A percentile compares a stretch with the other conserved stretches of the same genome.
phyloP scores from a whole-genome alignment of 2,797 vertebrate species.

The Microchirus variegatus region DNA sequence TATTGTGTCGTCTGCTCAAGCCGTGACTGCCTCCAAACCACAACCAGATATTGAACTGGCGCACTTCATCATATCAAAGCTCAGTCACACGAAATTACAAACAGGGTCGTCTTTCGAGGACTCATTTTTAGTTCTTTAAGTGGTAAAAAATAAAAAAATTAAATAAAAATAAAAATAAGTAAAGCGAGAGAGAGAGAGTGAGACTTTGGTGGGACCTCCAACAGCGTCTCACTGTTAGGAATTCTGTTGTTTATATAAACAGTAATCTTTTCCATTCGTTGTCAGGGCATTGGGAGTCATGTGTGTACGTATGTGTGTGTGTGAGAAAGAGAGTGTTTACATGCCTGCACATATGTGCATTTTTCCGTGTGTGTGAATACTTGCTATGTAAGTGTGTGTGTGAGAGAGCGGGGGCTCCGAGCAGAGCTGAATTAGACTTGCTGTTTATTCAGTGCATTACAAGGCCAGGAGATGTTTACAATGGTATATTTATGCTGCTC shows the following conservation, averaged over 20 bases:
- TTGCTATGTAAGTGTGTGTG: conserved; percentile 24
- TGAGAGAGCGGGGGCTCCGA: conserved; percentile 30
- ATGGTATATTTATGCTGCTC: conserved; percentile 86
- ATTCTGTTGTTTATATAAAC: conserved; percentile 89
- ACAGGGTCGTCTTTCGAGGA: neutral
- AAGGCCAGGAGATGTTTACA: conserved; percentile 88
- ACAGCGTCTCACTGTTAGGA: conserved; percentile 84
- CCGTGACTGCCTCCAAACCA: conserved; percentile 30
- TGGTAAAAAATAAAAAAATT: conserved; percentile 22
- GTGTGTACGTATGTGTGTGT: conserved; percentile 44
- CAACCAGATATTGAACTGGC: conserved; percentile 26
- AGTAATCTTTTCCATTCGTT: conserved; percentile 89
- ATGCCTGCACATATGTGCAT: conserved; percentile 61
- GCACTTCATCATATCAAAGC: conserved; percentile 21
- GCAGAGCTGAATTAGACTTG: conserved; percentile 64
- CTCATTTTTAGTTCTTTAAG: conserved; percentile 18
- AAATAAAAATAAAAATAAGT: conserved; percentile 14
- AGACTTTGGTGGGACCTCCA: conserved; percentile 81
- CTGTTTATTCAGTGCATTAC: conserved; percentile 86
- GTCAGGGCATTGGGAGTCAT: conserved; percentile 76
- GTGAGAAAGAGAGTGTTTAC: conserved; percentile 58
- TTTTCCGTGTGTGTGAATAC: conserved; percentile 23
- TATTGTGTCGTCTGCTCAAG: conserved; percentile 27
- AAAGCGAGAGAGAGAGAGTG: conserved; percentile 27
- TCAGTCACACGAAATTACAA: conserved; percentile 13